Base-by-base conservation (phyloP, 2,888 invertebrate species). In the Macrophya alboannulata region DNA sequence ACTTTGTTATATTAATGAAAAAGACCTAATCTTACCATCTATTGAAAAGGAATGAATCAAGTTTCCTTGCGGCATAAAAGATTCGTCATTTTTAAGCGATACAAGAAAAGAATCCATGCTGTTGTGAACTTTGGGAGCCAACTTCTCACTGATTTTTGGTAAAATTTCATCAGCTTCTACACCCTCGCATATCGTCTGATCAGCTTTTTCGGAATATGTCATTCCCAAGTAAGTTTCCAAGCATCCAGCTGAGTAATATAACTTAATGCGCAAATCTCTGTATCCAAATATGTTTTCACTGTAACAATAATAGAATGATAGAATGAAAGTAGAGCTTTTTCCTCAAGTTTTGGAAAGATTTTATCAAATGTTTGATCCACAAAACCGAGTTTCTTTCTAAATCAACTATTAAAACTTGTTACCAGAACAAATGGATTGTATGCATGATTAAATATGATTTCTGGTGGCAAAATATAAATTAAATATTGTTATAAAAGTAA, bases 201-300 rank as follows among this genome's bases (percentile, higher is more conserved):
- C 95, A 71, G 97, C 95, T 94, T 96, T 96, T 84, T 96, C 96
- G 12, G 95, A 94, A 92, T 97, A 98, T 79, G 95, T 95, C 89
- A 98, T 95, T 84, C 96, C 96, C 82, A 99, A 94, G 91, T 97
- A 99, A 84, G 98, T 97, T 90, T 96, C 96, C 86, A 99, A 94
- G 87, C 96, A 96, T 31, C 96, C 97, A 84, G 98, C 98, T 86
- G 96, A 96, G 92, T 98, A 98, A 91, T 96, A 97, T 4, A 99
- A 94, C 87, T 96, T 95, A 4, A 99, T 96, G 86, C 95, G 95
- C 55, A 99, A 94, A 90, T 98, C 97, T 91, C 97, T 96, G 92
- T 98, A 99, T 4, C 99, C 99, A 94, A 98, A 99, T 92, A 99
- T 98, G 87, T 96, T 97, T 94, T 99, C 99, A 90, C 96, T 96